Evolutionary conservation across 2,888 invertebrate species (phyloP), one percentile per base, ranked within the genome.

Genomic region (Eupithecia centaureata): DNA sequence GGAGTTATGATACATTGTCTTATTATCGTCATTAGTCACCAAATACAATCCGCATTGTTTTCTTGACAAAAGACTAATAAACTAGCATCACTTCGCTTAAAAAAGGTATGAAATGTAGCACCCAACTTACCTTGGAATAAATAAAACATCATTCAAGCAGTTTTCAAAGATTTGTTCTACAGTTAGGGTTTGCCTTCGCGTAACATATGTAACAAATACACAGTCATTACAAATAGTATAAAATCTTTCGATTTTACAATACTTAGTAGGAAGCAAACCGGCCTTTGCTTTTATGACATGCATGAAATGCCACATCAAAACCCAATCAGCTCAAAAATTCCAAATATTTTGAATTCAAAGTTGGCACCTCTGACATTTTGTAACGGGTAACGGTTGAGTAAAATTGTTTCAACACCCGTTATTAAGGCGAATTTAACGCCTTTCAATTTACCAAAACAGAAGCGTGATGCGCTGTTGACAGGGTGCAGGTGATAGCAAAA

Each of bases 381-480:
- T 56, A 56, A 56, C 54, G 54, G 54, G 63, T 70, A 74, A 73
- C 73, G 70, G 74, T 70, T 64, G n/a, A n/a, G 67, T 73, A 38
- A 75, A 72, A 72, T 72, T 27, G 56, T 32, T 61, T 68, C 62
- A 58, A 70, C 76, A 69, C 73, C 76, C 38, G 75, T 76, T 73
- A 78, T 81, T 78, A 79, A 38, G 72, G 63, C 18, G 57, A 77
- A 63, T 75, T 81, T 77, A 78, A 78, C 73, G 75, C 76, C 75
- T 74, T 74, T 77, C 78, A 77, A 78, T 78, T 74, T 75, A 61
- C 76, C 47, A 66, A 77, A 80, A 77, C 77, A 72, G 79, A 73
- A 78, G 76, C 76, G 57, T 75, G 74, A 76, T 73, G 76, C 61
- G 63, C 61, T 61, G 63, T 73, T 79, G 78, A 75, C 76, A 78